Evolutionary conservation across 2,797 vertebrate genomes (phyloP), one percentile per base, ranked within the genome.

Genomic region (Sebastes umbrosus): DNA sequence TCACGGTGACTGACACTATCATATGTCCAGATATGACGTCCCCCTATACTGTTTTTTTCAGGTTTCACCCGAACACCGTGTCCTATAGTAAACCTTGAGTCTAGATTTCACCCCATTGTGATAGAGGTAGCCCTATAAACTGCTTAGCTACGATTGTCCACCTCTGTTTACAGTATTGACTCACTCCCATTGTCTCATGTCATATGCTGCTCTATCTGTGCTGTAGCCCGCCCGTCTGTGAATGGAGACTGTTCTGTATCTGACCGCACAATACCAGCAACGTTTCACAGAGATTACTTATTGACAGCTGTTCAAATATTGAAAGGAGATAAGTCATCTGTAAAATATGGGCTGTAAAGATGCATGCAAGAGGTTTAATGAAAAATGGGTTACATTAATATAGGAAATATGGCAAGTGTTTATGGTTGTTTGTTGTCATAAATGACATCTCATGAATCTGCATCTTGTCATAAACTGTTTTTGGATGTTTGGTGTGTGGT

Each of bases 101-200:
- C 94, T 93, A 94, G 92, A 94, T 92, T 84, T 87, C 84, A 75
- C 91, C 77, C 83, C 85, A 91, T 95, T 94, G 93, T 95, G 89
- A 86, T 16, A 46, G 80, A 79, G 81, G 75, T 80, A 79, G 77
- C 79, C 32, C 81, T 77, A 88, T 90, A 90, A 93, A 85, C 83
- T 74, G 92, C 90, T 85, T 81, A 83, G 84, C 88, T 83, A 74
- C 55, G 54, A 85, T 87, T 89, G 93, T 91, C 87, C 82, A 69
- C 74, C 73, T 65, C 25, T 93, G 90, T 94, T 91, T 88, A 88
- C 92, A 87, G 87, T 90, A 90, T 83, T 91, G 92, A 92, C 87
- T 75, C 89, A 58, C 63, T 75, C 66, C 90, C 65, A 87, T 94
- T 95, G 93, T 94, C 63, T 80, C 24, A 5, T 75, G 87, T 84